phyloP scores from a whole-genome alignment of 2,113 vertebrate species.

The Ia io region DNA sequence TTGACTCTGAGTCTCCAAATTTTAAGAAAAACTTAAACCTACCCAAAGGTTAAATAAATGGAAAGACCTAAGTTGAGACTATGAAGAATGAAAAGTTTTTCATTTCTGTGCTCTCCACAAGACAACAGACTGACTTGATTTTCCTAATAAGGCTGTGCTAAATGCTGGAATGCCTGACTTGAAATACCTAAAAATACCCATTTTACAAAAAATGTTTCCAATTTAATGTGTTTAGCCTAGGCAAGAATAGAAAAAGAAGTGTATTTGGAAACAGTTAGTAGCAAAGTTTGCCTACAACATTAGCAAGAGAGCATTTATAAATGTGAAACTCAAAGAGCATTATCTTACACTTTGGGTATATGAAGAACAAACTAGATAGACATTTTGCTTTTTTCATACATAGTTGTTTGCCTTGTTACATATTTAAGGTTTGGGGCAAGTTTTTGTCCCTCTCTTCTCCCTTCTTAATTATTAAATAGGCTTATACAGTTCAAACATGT shows the following conservation, averaged over 20 bases:
- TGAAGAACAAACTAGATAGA: neutral
- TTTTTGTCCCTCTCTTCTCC: neutral
- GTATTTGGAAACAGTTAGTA: slow-evolving; percentile 19
- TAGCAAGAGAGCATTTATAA: neutral
- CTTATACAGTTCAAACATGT: neutral
- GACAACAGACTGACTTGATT: slow-evolving; percentile 51
- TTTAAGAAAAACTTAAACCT: neutral
- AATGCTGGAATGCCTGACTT: slow-evolving; percentile 74
- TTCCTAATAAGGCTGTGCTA: slow-evolving; percentile 78
- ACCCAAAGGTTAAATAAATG: neutral
- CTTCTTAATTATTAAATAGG: neutral
- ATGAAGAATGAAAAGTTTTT: slow-evolving; percentile 68
- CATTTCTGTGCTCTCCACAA: slow-evolving; percentile 18
- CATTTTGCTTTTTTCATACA: neutral
- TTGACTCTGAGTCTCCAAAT: neutral
- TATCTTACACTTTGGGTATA: neutral
- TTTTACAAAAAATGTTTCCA: slow-evolving; percentile 17
- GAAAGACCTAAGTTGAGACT: slow-evolving; percentile 28
- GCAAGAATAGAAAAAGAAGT: slow-evolving; percentile 20
- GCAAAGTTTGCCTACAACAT: neutral
- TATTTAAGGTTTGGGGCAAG: neutral
- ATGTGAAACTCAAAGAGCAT: neutral
- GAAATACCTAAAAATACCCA: slow-evolving; percentile 70
- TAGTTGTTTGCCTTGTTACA: neutral
- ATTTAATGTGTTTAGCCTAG: slow-evolving; percentile 54